Evolutionary conservation across 1,140 invertebrate genomes (phyloP).

Genomic region (Halyomorpha halys): DNA sequence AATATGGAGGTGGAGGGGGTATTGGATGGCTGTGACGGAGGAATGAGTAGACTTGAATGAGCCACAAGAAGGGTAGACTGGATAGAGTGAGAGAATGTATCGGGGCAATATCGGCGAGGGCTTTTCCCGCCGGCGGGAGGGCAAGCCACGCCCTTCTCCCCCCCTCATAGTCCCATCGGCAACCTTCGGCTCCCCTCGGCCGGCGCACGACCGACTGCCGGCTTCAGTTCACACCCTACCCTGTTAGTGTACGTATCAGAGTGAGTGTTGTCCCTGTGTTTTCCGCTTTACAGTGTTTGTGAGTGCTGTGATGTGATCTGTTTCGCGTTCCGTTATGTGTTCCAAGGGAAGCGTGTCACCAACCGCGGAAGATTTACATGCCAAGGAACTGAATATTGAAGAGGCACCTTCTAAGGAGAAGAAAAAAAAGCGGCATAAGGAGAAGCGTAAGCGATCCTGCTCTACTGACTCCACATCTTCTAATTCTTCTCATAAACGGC

Average conservation of each 20-base stretch:
- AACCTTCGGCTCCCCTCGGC: not conserved
- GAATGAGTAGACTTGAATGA: not conserved
- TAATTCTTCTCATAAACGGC: constrained; percentile 21
- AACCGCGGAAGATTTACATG: constrained; percentile 4
- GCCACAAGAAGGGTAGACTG: too few relatives aligned
- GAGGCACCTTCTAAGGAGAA: constrained; percentile 7
- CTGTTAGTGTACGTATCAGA: not conserved
- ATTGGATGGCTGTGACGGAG: not conserved
- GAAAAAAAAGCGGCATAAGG: constrained; percentile 23
- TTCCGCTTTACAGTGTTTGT: not conserved
- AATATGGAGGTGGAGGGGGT: not conserved
- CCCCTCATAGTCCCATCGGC: not conserved
- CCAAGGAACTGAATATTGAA: not conserved
- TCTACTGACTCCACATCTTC: constrained; percentile 29
- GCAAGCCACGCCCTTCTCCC: constrained; percentile 8
- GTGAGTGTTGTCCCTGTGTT: too few relatives aligned
- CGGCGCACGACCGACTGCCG: not conserved
- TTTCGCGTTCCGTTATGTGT: not conserved
- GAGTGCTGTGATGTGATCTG: constrained; percentile 17
- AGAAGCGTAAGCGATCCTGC: constrained; percentile 28
- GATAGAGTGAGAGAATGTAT: constrained; percentile 3
- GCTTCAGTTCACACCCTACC: constrained; percentile 5
- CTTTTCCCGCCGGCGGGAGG: not conserved
- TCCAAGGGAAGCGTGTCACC: constrained; percentile 11
- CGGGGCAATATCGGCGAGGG: not conserved